A percentile compares a stretch with the other conserved stretches of the same genome.
Evolutionary conservation across 2,888 invertebrate genomes (phyloP).

Genomic region (Anarsia innoxiella): DNA sequence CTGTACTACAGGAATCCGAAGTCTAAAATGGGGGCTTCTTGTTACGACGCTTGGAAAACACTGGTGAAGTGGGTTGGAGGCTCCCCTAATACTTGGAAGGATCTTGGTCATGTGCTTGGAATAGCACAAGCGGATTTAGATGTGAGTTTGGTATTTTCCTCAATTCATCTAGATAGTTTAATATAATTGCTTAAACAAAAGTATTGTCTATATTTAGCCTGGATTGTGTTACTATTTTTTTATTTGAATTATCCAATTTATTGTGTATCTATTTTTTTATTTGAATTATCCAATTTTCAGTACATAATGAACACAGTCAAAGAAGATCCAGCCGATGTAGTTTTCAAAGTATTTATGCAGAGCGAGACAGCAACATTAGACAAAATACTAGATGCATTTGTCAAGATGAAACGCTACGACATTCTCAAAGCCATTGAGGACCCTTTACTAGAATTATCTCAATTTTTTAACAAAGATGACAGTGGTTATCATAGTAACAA

Average conservation of each 20-base stretch:
- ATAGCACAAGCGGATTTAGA: conserved; percentile 54
- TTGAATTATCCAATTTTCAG: conserved; percentile 33
- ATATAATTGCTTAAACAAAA: too few species aligned
- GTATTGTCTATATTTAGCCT: too few species aligned
- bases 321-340: conserved; percentile 71
- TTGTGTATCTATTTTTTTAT: neutral
- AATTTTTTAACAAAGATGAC: conserved; percentile 56
- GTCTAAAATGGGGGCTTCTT: conserved; percentile 48
- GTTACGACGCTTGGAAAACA: conserved; percentile 57
- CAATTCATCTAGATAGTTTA: too few species aligned
- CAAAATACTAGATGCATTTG: conserved; percentile 64
- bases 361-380: conserved; percentile 69
- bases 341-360: conserved; percentile 70
- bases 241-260: neutral
- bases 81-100: conserved; percentile 55
- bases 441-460: conserved; percentile 47
- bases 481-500: conserved; percentile 61
- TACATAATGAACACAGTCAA: conserved; percentile 71
- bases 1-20: conserved; percentile 57
- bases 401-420: conserved; percentile 67
- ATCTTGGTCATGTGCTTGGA: conserved; percentile 51
- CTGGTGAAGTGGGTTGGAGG: conserved; percentile 57
- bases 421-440: conserved; percentile 66
- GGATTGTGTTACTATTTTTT: neutral
- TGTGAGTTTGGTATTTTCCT: conserved; percentile 39